Conservation (phyloP, 2,113 vertebrate species). For the Nothocercus julius region DNA sequence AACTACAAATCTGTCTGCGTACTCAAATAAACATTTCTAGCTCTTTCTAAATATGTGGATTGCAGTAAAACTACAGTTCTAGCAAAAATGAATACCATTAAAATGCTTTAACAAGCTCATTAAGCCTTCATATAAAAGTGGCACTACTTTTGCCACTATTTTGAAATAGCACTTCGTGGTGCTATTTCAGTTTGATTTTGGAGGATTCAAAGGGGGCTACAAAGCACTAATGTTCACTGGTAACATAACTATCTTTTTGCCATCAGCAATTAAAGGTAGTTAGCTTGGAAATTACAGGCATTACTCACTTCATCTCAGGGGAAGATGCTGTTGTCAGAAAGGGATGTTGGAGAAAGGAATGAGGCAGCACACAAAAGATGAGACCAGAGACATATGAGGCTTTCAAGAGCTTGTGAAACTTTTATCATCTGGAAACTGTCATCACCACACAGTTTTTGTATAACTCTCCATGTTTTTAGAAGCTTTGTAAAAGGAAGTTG, state of each 20-base stretch:
- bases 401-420: background rate
- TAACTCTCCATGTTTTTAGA: background rate
- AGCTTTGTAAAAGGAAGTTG: background rate
- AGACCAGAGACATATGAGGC: too few relatives aligned
- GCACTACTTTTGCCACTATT: too few relatives aligned
- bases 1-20: background rate
- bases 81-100: background rate
- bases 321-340: background rate
- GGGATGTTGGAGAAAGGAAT: background rate
- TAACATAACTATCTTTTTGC: background rate
- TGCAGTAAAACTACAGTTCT: background rate
- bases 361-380: too few relatives aligned
- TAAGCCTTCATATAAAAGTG: background rate
- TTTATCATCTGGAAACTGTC: background rate
- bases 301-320: background rate
- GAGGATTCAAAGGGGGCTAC: background rate
- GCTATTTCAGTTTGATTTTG: background rate
- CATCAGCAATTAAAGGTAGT: background rate
- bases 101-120: background rate
- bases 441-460: background rate
- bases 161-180: too few relatives aligned
- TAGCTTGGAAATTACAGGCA: background rate
- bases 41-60: fast-evolving
- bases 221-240: background rate
- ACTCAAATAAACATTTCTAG: background rate